Conservation (phyloP, 2,113 vertebrate genomes). For the Murina feae region DNA sequence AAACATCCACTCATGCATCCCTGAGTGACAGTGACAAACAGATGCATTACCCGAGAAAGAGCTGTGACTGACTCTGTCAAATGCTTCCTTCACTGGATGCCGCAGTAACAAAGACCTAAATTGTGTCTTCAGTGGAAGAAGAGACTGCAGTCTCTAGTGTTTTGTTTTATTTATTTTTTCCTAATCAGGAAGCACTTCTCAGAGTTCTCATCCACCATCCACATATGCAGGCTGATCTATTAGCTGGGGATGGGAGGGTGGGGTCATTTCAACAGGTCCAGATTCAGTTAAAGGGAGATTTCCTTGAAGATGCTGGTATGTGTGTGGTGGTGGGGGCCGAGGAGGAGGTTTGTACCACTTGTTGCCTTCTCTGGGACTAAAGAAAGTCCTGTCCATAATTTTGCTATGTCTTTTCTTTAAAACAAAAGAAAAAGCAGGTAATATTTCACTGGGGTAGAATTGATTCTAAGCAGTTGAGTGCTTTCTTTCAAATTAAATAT, state of each 20-base stretch:
- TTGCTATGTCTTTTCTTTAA: neutral
- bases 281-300: neutral
- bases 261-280: neutral
- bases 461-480: neutral
- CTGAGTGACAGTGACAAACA: neutral
- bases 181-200: neutral
- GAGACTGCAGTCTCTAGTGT: neutral
- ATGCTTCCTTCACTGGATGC: neutral
- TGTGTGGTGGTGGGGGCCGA: neutral
- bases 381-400: neutral
- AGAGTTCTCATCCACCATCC: neutral
- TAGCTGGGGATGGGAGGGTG: neutral
- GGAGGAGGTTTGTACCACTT: neutral
- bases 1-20: neutral
- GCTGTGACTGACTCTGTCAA: neutral
- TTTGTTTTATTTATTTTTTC: neutral
- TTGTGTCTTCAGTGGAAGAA: neutral
- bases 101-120: neutral
- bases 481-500: conserved; percentile 11
- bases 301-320: neutral
- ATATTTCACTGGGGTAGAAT: neutral
- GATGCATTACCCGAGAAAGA: neutral
- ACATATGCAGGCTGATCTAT: no score
- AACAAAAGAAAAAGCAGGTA: neutral
- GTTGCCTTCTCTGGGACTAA: neutral